Base-by-base conservation (phyloP, 2,113 vertebrate species). In the Trichomycterus rosablanca region DNA sequence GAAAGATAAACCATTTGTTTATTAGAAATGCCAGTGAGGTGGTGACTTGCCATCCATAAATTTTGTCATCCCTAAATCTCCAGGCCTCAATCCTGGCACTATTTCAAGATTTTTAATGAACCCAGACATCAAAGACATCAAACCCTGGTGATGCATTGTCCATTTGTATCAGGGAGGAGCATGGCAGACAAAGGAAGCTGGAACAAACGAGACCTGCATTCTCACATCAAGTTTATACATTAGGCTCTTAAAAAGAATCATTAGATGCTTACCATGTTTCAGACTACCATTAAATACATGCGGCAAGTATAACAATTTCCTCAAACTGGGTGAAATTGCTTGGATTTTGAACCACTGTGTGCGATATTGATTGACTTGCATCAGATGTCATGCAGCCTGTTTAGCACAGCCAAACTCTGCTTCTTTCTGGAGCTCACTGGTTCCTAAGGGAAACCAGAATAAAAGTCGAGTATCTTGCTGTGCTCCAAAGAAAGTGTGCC, bases 401-500 rank as follows among this genome's bases (percentile, higher is more conserved):
- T 74, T 74, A 80, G 80, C 64, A 65, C 68, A 73, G 78, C 78
- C 78, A 61, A 71, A 68, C 76, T 79, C 80, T 79, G 80, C 82
- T 82, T 80, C 80, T 84, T 86, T 88, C 72, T 68, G 66, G 70
- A 64, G 78, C 83, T 84, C 81, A 78, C 79, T 77, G 83, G 82
- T 86, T 89, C 83, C 86, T 86, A 76, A 72, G 84, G 86, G 81
- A 81, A 76, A 84, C 78, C 79, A 86, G 82, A 87, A 86, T 85
- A 85, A 81, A 85, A 84, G 83, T 81, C 65, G 79, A 83, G 83
- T 79, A 85, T 86, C 85, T 86, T 72, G 83, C 87, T 89, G 86
- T 85, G 85, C 84, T 80, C 77, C 83, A 86, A 86, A 87, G 83
- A 86, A 86, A 85, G 79, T 86, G 84, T 89, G 85, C 86, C 86